Conservation (phyloP, 2,797 vertebrate species). For the Epinephelus coioides region DNA sequence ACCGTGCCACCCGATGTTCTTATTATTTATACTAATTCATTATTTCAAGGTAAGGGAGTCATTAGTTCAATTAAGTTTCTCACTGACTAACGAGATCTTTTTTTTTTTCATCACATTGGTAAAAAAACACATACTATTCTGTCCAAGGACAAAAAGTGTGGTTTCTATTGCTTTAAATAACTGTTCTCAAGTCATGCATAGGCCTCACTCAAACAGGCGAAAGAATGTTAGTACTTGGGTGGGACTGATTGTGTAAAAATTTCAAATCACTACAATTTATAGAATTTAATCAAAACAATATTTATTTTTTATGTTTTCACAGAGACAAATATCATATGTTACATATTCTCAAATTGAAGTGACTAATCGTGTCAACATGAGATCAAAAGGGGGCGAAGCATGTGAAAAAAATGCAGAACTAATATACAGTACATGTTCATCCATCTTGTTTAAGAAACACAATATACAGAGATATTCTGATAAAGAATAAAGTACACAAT, state of each 20-base stretch:
- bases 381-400: slow-evolving; percentile 54
- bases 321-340: slow-evolving; percentile 61
- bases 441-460: slow-evolving; percentile 49
- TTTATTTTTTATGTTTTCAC: slow-evolving; percentile 73
- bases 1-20: too few species aligned
- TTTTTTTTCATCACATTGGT: too few species aligned
- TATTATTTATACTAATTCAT: too few species aligned
- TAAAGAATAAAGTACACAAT: slow-evolving; percentile 60
- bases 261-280: slow-evolving; percentile 6
- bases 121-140: too few species aligned
- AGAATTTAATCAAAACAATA: slow-evolving; percentile 70
- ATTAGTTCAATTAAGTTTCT: too few species aligned
- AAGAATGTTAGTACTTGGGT: too few species aligned
- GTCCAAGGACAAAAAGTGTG: too few species aligned
- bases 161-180: too few species aligned
- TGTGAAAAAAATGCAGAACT: slow-evolving; percentile 53
- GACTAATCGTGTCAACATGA: slow-evolving; percentile 46
- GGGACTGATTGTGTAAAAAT: not conserved
- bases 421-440: slow-evolving; percentile 52
- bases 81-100: too few species aligned
- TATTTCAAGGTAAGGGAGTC: too few species aligned
- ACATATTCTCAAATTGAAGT: slow-evolving; percentile 55
- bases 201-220: not conserved
- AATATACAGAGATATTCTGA: slow-evolving; percentile 53
- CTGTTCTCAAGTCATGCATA: not conserved